Evolutionary conservation across 2,113 vertebrate genomes (phyloP).

Genomic region (Piliocolobus tephrosceles): DNA sequence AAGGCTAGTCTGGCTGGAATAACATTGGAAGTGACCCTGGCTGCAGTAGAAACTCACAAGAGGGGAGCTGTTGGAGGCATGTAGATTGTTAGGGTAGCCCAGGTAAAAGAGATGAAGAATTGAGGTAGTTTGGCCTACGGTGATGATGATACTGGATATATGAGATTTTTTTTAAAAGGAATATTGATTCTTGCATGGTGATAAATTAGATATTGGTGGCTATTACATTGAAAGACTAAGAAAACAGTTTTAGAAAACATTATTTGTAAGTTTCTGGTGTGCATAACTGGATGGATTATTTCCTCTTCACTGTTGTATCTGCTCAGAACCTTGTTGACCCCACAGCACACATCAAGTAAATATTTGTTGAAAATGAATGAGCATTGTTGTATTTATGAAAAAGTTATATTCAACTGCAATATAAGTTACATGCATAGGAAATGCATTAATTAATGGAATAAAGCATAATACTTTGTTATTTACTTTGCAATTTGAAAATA

Average conservation of each 20-base stretch:
- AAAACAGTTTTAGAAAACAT: neutral
- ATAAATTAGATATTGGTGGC: neutral
- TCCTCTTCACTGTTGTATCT: neutral
- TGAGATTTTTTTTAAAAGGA: neutral
- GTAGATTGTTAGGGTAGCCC: neutral
- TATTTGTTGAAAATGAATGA: neutral
- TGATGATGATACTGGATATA: neutral
- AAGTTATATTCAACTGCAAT: neutral
- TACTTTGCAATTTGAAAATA: neutral
- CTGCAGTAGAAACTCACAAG: neutral
- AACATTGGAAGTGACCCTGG: neutral
- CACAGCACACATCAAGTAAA: neutral
- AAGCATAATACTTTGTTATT: neutral
- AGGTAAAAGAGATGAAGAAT: neutral
- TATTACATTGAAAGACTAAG: neutral
- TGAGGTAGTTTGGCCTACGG: neutral
- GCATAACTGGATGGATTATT: neutral
- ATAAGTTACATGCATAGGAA: neutral
- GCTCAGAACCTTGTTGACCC: neutral
- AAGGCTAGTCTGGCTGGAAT: neutral
- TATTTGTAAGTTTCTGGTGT: neutral
- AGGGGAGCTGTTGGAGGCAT: neutral
- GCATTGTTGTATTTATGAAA: neutral
- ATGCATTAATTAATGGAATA: neutral
- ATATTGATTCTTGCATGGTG: neutral